Conservation (phyloP, 30 jellyfish, hydroid and myxozoan genomes). For the Cassiopea andromeda region DNA sequence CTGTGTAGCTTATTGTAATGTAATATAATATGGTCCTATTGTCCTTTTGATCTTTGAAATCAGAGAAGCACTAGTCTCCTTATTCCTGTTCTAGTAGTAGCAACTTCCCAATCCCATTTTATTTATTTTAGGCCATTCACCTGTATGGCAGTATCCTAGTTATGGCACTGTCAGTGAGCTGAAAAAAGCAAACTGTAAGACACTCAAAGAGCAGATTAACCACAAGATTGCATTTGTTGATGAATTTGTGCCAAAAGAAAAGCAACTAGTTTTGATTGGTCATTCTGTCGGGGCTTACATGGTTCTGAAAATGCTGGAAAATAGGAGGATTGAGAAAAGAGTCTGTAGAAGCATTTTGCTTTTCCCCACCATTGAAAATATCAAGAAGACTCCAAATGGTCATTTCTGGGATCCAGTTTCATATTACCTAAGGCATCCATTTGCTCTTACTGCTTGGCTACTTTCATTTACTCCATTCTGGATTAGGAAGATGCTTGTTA, state of each 20-base stretch:
- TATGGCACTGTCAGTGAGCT: neutral
- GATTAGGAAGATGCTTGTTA: constrained; percentile 61
- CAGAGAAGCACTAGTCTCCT: no score
- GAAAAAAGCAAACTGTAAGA: constrained; percentile 49
- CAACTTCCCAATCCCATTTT: no score
- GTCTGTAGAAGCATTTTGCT: constrained; percentile 46
- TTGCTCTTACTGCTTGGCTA: constrained; percentile 65
- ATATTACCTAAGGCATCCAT: constrained; percentile 66
- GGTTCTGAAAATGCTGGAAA: constrained; percentile 71
- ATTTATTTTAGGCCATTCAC: constrained; percentile 80
- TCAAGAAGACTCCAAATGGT: constrained; percentile 81
- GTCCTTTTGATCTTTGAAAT: no score
- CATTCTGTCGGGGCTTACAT: constrained; percentile 90
- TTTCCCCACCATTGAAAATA: constrained; percentile 79
- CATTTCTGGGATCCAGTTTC: constrained; percentile 87
- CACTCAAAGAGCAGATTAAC: constrained; percentile 63
- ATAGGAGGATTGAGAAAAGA: constrained; percentile 25
- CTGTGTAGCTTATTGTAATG: no score
- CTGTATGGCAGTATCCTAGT: constrained; percentile 66
- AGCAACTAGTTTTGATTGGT: constrained; percentile 68
- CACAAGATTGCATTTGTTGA: constrained; percentile 73
- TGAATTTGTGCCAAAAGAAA: constrained; percentile 63
- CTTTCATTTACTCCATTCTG: constrained; percentile 74
- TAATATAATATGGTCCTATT: no score
- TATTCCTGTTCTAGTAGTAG: no score